phyloP scores from a whole-genome alignment of 64 coral and sea anemone genomes.

The Montipora cactus region DNA sequence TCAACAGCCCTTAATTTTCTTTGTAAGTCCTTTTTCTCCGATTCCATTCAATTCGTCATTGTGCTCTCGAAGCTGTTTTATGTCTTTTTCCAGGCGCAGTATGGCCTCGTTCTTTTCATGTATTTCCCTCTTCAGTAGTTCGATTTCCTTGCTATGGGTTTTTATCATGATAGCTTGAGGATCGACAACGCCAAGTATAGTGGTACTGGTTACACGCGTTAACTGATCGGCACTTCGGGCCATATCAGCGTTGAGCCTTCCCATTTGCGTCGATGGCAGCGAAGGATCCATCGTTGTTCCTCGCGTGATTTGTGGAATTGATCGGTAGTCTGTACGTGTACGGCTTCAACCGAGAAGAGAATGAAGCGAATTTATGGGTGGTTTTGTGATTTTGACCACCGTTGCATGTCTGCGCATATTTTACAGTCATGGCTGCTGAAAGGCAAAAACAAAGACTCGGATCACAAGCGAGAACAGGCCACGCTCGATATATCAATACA shows the following conservation, averaged over 20 bases:
- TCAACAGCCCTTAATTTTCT: slow-evolving; percentile 8
- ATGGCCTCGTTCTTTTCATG: slow-evolving; percentile 16
- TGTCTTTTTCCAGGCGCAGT: neutral
- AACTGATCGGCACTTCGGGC: neutral
- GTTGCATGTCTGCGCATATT: neutral
- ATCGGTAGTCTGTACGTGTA: neutral
- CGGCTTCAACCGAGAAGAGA: neutral
- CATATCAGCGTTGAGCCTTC: neutral
- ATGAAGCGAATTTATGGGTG: neutral
- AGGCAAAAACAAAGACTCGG: neutral
- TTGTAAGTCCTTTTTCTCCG: slow-evolving; percentile 10
- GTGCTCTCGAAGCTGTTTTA: neutral
- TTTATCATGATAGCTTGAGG: neutral
- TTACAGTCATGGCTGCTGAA: neutral
- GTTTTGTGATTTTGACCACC: neutral
- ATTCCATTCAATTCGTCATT: slow-evolving; percentile 15
- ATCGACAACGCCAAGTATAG: neutral
- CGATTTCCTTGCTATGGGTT: neutral
- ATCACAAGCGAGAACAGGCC: neutral
- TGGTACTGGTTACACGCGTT: neutral
- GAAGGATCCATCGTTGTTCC: neutral
- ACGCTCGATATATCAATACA: too few species aligned
- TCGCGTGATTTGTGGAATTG: neutral
- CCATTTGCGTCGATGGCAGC: neutral
- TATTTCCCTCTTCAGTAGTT: neutral